These are phyloP conservation scores for Caenorhabditis japonica DNA, from an alignment of 2,888 invertebrate species.

Conservation along the genomic window DNA sequence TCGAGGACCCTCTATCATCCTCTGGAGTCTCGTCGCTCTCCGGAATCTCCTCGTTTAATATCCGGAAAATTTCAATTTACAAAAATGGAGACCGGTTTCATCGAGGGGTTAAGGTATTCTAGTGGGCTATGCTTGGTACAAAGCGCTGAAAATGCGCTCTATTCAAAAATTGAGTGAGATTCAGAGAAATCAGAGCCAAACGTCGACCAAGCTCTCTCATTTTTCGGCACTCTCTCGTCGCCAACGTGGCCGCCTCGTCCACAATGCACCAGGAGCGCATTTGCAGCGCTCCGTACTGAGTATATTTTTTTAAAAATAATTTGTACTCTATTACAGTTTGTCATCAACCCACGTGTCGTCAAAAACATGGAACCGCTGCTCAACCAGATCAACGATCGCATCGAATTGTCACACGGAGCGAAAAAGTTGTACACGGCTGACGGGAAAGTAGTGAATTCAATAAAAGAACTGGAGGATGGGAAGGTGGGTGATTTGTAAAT, in stretches of 20 bases:
- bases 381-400: conserved; percentile 53
- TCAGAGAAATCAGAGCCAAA: too few species aligned
- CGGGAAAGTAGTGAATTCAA: conserved; percentile 37
- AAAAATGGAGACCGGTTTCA: conserved; percentile 55
- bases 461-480: conserved; percentile 50
- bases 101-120: conserved; percentile 47
- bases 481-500: conserved; percentile 16
- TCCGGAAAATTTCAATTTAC: conserved; percentile 45
- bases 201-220: too few species aligned
- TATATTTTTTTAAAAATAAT: too few species aligned
- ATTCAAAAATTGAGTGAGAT: too few species aligned
- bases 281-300: too few species aligned
- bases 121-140: too few species aligned
- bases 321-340: conserved; percentile 35
- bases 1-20: conserved; percentile 49
- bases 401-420: conserved; percentile 49
- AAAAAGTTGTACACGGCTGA: conserved; percentile 47
- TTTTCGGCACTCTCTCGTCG: too few species aligned
- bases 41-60: conserved; percentile 39
- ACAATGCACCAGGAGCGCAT: too few species aligned
- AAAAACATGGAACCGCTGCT: conserved; percentile 47
- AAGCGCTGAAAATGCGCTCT: too few species aligned
- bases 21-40: conserved; percentile 55
- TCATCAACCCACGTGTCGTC: conserved; percentile 50
- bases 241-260: too few species aligned